phyloP scores from a whole-genome alignment of 1,140 invertebrate species.

The Papilio polytes region DNA sequence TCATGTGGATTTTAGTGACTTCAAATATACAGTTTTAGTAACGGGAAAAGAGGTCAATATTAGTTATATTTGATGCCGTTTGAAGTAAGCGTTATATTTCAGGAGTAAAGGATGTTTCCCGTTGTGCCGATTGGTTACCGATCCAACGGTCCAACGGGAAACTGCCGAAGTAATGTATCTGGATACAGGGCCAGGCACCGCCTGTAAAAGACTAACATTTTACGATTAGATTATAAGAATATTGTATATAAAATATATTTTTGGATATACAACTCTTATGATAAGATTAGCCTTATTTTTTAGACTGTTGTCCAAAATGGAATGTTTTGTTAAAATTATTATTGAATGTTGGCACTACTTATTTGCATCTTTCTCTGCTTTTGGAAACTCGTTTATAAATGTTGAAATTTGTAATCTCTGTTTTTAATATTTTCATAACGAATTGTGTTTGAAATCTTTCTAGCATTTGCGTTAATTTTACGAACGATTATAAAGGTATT shows the following conservation, averaged over 20 bases:
- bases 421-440: neutral
- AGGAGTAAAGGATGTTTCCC: too few species aligned
- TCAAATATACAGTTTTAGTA: too few species aligned
- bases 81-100: neutral
- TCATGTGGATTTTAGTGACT: too few species aligned
- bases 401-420: too few species aligned
- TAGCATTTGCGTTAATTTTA: neutral
- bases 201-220: constrained; percentile 36
- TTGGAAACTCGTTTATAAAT: too few species aligned
- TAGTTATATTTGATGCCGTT: neutral
- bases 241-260: constrained; percentile 78
- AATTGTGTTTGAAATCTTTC: neutral
- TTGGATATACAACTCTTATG: constrained; percentile 69
- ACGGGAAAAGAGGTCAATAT: neutral
- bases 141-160: too few species aligned
- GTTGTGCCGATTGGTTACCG: too few species aligned
- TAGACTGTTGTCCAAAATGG: constrained; percentile 78
- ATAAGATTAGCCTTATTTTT: constrained; percentile 73
- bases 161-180: neutral
- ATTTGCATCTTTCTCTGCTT: neutral
- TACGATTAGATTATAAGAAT: constrained; percentile 48
- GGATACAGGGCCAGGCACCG: constrained; percentile 33
- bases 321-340: constrained; percentile 67
- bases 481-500: neutral
- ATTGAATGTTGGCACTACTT: constrained; percentile 31